phyloP scores from a whole-genome alignment of 2,113 vertebrate genomes.

The Oceanodroma tethys region DNA sequence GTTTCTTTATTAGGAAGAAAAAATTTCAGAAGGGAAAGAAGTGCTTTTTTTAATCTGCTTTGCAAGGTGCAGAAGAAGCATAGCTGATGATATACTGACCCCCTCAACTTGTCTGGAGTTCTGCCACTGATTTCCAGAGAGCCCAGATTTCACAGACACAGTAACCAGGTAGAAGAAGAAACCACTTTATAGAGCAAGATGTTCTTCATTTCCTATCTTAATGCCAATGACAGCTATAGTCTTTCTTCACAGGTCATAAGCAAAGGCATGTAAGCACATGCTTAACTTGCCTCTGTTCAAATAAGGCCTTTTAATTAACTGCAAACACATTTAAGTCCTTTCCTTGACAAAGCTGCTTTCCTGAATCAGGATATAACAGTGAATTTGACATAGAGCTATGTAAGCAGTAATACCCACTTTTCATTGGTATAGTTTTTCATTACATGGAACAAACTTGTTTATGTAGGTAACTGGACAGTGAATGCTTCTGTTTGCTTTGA shows the following conservation, averaged over 20 bases:
- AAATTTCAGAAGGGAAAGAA: neutral
- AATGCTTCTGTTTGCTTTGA: neutral
- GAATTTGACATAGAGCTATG: neutral
- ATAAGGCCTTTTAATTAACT: neutral
- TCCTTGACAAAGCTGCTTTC: slow-evolving; percentile 9
- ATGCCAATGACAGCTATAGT: neutral
- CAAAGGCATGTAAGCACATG: neutral
- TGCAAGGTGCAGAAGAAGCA: neutral
- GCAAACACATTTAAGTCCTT: neutral
- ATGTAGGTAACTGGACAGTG: neutral
- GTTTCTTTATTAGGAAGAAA: neutral
- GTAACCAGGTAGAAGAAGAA: neutral
- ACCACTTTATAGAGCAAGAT: neutral
- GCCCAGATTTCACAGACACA: neutral
- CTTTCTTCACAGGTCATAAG: neutral
- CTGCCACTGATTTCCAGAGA: neutral
- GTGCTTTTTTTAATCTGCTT: neutral
- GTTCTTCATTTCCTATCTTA: neutral
- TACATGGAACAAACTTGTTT: neutral
- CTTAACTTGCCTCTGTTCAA: neutral
- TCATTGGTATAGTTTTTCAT: neutral
- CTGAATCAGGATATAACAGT: neutral
- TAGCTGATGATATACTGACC: neutral
- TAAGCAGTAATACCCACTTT: neutral
- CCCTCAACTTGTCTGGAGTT: neutral